Evolutionary conservation across 2,113 vertebrate species (phyloP).

Genomic region (Platysternon megacephalum): DNA sequence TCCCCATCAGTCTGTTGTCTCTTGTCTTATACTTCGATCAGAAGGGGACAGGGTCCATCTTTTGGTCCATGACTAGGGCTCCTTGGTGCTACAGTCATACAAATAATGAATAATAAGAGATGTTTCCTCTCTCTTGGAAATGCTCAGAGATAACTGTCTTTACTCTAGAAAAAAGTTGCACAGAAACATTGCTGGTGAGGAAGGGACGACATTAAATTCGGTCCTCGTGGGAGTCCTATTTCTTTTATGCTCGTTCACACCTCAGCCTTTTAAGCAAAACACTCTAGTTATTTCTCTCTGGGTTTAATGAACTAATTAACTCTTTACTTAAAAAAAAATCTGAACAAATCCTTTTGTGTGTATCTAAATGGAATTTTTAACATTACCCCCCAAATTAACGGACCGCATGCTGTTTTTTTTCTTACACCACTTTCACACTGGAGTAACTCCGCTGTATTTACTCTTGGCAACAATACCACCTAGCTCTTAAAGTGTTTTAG

Average conservation of each 20-base stretch:
- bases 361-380: constrained; percentile 54
- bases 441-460: background rate
- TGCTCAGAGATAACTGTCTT: constrained; percentile 14
- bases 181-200: constrained; percentile 49
- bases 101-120: background rate
- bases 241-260: constrained; percentile 75
- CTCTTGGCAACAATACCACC: background rate
- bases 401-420: background rate
- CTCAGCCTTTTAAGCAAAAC: constrained; percentile 74
- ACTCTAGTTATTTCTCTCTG: constrained; percentile 59
- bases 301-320: constrained; percentile 62
- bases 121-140: background rate
- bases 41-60: background rate
- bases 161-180: constrained; percentile 54
- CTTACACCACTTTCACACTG: constrained; percentile 21
- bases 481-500: background rate
- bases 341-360: background rate
- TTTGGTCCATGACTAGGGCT: background rate
- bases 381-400: constrained; percentile 3
- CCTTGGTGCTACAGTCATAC: background rate
- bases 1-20: background rate
- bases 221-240: constrained; percentile 68
- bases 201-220: constrained; percentile 68
- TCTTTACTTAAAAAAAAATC: constrained; percentile 69
- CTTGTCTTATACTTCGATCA: background rate